A percentile compares a stretch with the other conserved stretches of the same genome.
phyloP scores from a whole-genome alignment of 2,113 vertebrate genomes.

The Danionella cerebrum region DNA sequence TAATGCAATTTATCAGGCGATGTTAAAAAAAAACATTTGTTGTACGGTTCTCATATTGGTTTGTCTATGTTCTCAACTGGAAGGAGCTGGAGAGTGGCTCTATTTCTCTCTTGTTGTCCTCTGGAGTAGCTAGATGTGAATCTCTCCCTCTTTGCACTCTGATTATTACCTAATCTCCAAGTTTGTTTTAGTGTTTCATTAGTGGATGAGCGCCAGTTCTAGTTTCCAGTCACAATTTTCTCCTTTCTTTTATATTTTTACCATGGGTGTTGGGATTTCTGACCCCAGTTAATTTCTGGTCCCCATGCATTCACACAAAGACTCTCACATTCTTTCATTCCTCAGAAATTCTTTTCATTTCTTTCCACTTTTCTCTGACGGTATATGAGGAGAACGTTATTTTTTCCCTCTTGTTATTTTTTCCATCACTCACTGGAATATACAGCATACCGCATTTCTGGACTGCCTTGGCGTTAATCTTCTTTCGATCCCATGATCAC shows the following conservation, averaged over 20 bases:
- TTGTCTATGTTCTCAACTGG: background rate
- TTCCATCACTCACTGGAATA: background rate
- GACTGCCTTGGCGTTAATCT: background rate
- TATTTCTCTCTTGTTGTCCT: background rate
- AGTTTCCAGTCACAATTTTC: background rate
- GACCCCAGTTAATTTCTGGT: background rate
- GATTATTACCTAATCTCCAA: no score
- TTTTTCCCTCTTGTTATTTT: no score
- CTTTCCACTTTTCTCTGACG: conserved; percentile 3
- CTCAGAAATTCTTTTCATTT: background rate
- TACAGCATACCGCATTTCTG: background rate
- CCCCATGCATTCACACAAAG: background rate
- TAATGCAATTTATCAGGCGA: no score
- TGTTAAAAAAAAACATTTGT: no score
- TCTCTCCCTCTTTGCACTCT: no score
- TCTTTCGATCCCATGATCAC: conserved; percentile 21
- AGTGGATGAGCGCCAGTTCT: no score
- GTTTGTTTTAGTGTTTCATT: no score
- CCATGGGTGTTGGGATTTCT: background rate
- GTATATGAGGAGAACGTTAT: no score
- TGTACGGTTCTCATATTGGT: background rate
- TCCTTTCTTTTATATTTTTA: background rate
- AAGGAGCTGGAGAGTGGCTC: background rate
- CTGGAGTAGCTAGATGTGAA: background rate
- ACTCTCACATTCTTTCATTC: background rate